A percentile compares a stretch with the other conserved stretches of the same genome.
phyloP scores from a whole-genome alignment of 1,140 invertebrate species.

The Hyphantria cunea region DNA sequence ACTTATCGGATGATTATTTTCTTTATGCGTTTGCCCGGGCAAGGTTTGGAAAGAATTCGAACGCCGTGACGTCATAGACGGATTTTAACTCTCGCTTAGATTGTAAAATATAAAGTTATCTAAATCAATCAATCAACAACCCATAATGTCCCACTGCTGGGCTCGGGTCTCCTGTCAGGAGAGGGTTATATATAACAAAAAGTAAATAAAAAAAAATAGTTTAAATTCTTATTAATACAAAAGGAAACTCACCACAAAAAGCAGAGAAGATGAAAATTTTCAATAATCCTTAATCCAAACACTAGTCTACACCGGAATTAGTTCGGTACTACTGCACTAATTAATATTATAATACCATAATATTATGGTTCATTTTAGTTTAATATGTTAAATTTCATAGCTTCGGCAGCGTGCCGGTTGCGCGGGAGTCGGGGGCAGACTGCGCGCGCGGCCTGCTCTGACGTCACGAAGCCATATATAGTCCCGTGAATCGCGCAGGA shows the following conservation, averaged over 20 bases:
- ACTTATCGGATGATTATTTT: too few species aligned
- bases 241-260: slow-evolving; percentile 19
- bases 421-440: slow-evolving; percentile 55
- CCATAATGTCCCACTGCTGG: too few species aligned
- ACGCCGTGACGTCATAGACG: too few species aligned
- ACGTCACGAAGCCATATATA: slow-evolving; percentile 75
- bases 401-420: slow-evolving; percentile 51
- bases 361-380: slow-evolving; percentile 32
- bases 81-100: too few species aligned
- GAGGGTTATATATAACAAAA: too few species aligned
- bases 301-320: slow-evolving; percentile 19
- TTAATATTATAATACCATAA: slow-evolving; percentile 32
- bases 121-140: too few species aligned
- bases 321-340: slow-evolving; percentile 31
- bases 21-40: too few species aligned
- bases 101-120: too few species aligned
- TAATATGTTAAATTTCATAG: slow-evolving; percentile 36
- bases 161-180: too few species aligned
- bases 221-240: too few species aligned
- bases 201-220: neutral
- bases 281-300: slow-evolving; percentile 18
- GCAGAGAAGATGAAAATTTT: neutral
- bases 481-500: slow-evolving; percentile 35
- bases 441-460: slow-evolving; percentile 53
- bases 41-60: too few species aligned